Evolutionary conservation across 2,797 vertebrate genomes (phyloP).

Genomic region (Todus mexicanus): DNA sequence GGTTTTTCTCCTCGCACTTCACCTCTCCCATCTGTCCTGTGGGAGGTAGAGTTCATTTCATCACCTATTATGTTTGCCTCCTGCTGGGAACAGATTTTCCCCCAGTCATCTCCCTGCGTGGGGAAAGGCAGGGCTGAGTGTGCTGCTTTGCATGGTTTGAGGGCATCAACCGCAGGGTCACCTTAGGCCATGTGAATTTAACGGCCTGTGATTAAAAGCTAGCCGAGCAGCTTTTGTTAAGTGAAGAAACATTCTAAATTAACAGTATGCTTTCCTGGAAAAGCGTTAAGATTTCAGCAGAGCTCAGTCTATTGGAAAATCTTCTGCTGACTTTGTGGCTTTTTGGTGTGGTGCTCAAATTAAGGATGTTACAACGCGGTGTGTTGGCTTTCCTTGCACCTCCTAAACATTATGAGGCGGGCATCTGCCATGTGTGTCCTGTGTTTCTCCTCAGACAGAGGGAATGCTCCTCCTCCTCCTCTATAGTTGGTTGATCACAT

Average conservation of each 20-base stretch:
- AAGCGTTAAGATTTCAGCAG: not conserved
- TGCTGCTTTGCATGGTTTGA: conserved; percentile 11
- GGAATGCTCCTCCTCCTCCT: not conserved
- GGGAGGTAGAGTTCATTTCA: conserved; percentile 51
- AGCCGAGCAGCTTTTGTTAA: conserved; percentile 4
- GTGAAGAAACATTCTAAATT: not conserved
- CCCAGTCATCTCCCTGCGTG: not conserved
- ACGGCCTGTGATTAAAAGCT: conserved; percentile 8
- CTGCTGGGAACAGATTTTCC: conserved; percentile 49
- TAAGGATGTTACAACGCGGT: not conserved
- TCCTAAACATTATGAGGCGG: not conserved
- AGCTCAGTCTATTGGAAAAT: not conserved
- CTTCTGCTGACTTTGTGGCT: not conserved
- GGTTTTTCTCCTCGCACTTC: conserved; percentile 10
- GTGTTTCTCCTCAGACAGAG: not conserved
- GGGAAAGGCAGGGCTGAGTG: not conserved
- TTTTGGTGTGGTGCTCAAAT: not conserved
- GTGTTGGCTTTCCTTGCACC: not conserved
- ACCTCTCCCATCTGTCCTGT: conserved; percentile 55
- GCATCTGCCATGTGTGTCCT: not conserved
- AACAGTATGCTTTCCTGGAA: not conserved
- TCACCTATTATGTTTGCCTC: conserved; percentile 58
- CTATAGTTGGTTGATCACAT: not conserved
- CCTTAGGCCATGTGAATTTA: conserved; percentile 41
- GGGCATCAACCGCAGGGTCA: conserved; percentile 35